Evolutionary conservation across 2,113 vertebrate species (phyloP).

Genomic region (Hippocampus barbouri): DNA sequence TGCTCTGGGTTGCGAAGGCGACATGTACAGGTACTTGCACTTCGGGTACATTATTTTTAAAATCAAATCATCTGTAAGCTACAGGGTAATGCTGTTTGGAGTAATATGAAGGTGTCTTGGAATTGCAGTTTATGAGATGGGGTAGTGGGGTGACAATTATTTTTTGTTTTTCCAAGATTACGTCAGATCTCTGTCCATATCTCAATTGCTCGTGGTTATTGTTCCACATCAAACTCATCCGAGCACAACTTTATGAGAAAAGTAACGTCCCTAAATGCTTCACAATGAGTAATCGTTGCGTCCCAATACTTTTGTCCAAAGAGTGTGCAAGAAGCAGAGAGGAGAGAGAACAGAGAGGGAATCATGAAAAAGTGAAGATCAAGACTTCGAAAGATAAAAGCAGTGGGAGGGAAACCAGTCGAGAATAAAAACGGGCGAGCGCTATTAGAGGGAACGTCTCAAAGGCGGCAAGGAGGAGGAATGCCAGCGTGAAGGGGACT

Average conservation of each 20-base stretch:
- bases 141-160: no score
- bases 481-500: not conserved
- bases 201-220: not conserved
- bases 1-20: no score
- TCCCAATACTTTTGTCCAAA: not conserved
- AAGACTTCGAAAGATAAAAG: not conserved
- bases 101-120: no score
- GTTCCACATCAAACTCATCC: not conserved
- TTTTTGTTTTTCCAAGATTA: no score
- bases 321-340: not conserved
- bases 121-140: no score
- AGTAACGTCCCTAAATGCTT: not conserved
- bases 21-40: no score
- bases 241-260: not conserved
- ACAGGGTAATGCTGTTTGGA: no score
- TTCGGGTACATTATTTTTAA: no score
- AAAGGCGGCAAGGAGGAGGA: not conserved
- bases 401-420: no score
- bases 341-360: not conserved
- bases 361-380: not conserved
- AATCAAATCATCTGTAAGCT: no score
- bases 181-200: no score
- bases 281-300: not conserved
- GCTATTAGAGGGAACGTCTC: not conserved
- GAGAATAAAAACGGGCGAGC: not conserved